Conservation (phyloP, 1,140 invertebrate species). For the Drosophila pachea region DNA sequence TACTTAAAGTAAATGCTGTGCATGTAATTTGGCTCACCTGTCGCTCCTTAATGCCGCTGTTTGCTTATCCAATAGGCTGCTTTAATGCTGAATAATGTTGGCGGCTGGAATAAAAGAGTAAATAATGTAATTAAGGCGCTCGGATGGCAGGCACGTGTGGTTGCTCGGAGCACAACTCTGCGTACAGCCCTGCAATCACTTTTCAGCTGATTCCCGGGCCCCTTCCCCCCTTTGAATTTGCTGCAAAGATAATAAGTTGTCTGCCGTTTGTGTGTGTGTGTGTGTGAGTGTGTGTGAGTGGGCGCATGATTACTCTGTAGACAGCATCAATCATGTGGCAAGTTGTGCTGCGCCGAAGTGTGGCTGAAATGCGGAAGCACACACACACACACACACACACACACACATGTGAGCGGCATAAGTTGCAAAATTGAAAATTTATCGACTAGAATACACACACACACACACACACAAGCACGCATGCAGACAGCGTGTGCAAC, state of each 20-base stretch:
- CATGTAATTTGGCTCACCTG: conserved; percentile 1
- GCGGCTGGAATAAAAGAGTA: conserved; percentile 55
- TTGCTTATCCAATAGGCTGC: conserved; percentile 15
- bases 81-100: conserved; percentile 13
- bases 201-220: not conserved
- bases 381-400: too few relatives aligned
- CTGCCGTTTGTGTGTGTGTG: conserved; percentile 14
- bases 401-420: conserved; percentile 13
- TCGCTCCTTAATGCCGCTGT: not conserved
- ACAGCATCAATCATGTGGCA: conserved; percentile 75
- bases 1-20: not conserved
- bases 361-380: conserved; percentile 70
- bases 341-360: conserved; percentile 66
- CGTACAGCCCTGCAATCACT: conserved; percentile 14
- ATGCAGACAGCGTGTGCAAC: conserved; percentile 31
- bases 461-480: conserved; percentile 16
- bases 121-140: conserved; percentile 56
- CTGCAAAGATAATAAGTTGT: conserved; percentile 64
- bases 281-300: conserved; percentile 21
- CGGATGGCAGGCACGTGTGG: conserved; percentile 18
- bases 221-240: conserved; percentile 12
- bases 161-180: conserved; percentile 15
- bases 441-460: conserved; percentile 67
- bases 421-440: conserved; percentile 73
- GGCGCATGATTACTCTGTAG: conserved; percentile 26